These are phyloP conservation scores for Synergus itoensis DNA, from an alignment of 2,888 invertebrate genomes.

Conservation along the genomic window DNA sequence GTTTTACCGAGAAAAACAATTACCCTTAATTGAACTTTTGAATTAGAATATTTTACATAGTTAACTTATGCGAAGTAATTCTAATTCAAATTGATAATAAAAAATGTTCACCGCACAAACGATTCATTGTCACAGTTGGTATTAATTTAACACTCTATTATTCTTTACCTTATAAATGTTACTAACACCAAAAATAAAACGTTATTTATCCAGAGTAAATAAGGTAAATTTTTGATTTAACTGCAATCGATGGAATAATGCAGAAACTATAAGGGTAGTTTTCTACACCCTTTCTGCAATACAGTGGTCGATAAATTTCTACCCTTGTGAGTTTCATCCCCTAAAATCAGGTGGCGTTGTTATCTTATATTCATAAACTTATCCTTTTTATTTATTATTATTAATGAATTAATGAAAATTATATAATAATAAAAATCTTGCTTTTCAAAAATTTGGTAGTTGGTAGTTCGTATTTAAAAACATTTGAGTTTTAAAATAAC, in stretches of 20 bases:
- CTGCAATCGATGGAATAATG: neutral
- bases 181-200: neutral
- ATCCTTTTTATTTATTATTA: neutral
- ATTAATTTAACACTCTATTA: too few species aligned
- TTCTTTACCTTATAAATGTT: too few species aligned
- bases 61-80: neutral
- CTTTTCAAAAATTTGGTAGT: too few species aligned
- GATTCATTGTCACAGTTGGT: too few species aligned
- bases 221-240: neutral
- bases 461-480: neutral
- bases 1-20: neutral
- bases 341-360: slow-evolving; percentile 11
- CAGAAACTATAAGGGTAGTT: neutral
- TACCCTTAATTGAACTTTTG: slow-evolving; percentile 12
- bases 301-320: neutral
- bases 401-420: neutral
- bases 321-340: neutral
- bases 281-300: neutral
- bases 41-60: neutral
- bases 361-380: neutral
- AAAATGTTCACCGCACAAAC: too few species aligned
- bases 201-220: neutral
- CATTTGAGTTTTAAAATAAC: neutral
- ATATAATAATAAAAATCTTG: too few species aligned
- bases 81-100: neutral